Evolutionary conservation across 2,113 vertebrate genomes (phyloP).

Genomic region (Lepus timidus): DNA sequence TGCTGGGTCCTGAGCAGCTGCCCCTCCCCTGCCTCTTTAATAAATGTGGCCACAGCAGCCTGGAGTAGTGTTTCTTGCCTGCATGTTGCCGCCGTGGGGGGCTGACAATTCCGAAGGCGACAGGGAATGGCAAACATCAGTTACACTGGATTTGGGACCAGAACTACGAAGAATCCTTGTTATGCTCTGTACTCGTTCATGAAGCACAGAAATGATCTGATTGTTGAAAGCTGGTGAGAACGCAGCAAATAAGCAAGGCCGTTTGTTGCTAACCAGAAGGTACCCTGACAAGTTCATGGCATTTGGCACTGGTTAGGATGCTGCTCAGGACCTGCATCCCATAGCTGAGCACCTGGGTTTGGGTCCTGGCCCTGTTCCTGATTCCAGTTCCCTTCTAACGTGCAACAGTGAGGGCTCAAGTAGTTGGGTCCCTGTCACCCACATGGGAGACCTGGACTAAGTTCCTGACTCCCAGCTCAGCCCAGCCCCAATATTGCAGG

Average conservation of each 20-base stretch:
- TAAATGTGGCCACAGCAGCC: conserved; percentile 57
- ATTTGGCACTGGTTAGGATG: no score
- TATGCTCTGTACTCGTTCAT: neutral
- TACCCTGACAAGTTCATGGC: no score
- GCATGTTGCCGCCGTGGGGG: neutral
- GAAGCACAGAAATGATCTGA: neutral
- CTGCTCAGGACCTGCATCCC: no score
- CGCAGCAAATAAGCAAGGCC: neutral
- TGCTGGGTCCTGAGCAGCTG: rapidly evolving
- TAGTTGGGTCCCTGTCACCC: no score
- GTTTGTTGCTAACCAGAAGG: neutral
- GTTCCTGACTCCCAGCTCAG: no score
- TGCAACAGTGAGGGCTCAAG: no score
- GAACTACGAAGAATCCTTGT: neutral
- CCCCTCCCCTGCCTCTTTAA: neutral
- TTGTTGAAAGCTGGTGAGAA: neutral
- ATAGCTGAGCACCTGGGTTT: no score
- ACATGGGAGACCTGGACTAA: no score
- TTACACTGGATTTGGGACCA: neutral
- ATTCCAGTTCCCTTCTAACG: no score
- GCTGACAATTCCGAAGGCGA: neutral
- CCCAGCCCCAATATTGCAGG: no score
- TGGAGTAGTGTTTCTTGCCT: neutral
- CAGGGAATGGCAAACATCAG: neutral
- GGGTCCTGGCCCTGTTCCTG: no score